phyloP scores from a whole-genome alignment of 2,888 invertebrate genomes.

The Phengaris arion region DNA sequence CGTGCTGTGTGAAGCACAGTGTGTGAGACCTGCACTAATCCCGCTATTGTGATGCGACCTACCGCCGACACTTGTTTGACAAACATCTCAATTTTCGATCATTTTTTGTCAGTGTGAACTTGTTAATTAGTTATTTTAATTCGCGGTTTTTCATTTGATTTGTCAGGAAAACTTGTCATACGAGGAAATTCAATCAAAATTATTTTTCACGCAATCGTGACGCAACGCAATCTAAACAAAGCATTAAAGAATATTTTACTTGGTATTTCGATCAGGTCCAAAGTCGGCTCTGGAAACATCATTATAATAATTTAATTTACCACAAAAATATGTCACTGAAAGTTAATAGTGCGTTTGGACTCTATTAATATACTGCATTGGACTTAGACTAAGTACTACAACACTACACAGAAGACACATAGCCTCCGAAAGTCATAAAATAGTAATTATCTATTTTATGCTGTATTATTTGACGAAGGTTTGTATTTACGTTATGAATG shows the following conservation, averaged over 20 bases:
- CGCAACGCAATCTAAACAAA: no score
- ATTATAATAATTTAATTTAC: no score
- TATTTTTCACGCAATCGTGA: no score
- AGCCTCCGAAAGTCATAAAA: neutral
- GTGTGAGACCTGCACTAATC: conserved; percentile 64
- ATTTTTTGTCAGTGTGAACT: neutral
- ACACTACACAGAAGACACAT: neutral
- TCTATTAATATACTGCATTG: neutral
- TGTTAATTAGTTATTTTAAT: neutral
- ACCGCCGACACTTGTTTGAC: conserved; percentile 41
- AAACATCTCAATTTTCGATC: conserved; percentile 1
- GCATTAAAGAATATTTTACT: no score
- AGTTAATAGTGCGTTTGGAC: conserved; percentile 39
- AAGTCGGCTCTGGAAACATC: no score
- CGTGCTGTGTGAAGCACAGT: conserved; percentile 50
- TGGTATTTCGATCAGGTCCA: no score
- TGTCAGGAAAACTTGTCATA: neutral
- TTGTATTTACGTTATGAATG: conserved; percentile 71
- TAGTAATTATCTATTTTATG: conserved; percentile 29
- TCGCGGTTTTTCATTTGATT: neutral
- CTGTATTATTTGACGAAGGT: conserved; percentile 56
- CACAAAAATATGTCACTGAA: conserved; percentile 34
- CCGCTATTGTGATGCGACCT: conserved; percentile 57
- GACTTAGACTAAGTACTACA: neutral
- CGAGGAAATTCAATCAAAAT: no score